Percentiles rank a stretch among this genome's conserved stretches.
Evolutionary conservation across 2,113 vertebrate species (phyloP).

Genomic region (Engystomops pustulosus): DNA sequence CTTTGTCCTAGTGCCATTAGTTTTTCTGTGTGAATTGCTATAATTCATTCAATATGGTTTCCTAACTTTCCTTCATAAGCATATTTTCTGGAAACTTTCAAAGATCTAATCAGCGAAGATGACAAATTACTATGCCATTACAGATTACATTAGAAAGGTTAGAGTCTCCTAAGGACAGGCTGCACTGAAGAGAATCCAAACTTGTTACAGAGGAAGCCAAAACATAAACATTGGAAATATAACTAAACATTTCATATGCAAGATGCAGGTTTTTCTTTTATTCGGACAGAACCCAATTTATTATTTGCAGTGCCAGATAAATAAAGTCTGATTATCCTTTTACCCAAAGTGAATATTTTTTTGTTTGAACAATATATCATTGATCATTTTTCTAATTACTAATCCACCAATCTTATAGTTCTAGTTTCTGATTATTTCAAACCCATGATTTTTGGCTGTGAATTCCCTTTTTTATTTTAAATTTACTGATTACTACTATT

Average conservation of each 20-base stretch:
- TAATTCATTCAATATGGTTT: conserved; percentile 11
- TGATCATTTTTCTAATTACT: too few species aligned
- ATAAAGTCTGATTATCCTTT: too few species aligned
- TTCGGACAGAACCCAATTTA: too few species aligned
- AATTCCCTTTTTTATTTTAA: too few species aligned
- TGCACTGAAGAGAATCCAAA: background rate
- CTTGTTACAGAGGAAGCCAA: background rate
- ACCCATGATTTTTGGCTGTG: too few species aligned
- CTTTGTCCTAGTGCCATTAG: background rate
- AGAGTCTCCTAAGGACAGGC: background rate
- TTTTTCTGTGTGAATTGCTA: background rate
- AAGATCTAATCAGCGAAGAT: conserved; percentile 39
- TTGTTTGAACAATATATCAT: too few species aligned
- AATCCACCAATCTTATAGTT: too few species aligned
- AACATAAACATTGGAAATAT: background rate
- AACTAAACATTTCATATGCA: background rate
- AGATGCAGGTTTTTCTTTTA: too few species aligned
- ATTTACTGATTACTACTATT: too few species aligned
- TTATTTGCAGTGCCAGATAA: too few species aligned
- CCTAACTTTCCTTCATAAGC: conserved; percentile 3
- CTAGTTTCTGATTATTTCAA: too few species aligned
- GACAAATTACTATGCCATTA: conserved; percentile 32
- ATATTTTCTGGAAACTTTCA: conserved; percentile 16
- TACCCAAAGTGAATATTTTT: too few species aligned
- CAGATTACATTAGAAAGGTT: conserved; percentile 29